Evolutionary conservation across 2,113 vertebrate genomes (phyloP), one percentile per base, ranked within the genome.

Genomic region (Myotis davidii): DNA sequence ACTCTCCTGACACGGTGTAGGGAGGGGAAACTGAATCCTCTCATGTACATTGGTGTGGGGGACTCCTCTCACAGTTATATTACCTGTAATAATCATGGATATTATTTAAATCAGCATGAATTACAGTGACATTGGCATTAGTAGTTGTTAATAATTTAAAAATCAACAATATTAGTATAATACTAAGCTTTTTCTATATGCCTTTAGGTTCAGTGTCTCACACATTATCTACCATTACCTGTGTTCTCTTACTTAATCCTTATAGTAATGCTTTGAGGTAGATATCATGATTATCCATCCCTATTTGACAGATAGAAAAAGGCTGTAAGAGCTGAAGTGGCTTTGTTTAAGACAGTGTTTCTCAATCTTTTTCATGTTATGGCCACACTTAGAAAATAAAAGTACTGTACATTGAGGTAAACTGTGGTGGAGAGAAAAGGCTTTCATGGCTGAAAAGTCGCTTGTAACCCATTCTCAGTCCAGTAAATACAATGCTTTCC

Each of bases 101-200:
- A 42, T 27, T 82, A n/a, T 42, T 92, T 87, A 92, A 67, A 48
- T 74, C 18, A 85, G 37, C 13, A 37, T 32, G 48, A n/a, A 39
- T 81, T 70, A 69, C 8, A 73, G n/a, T 73, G 67, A 48, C 3
- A 69, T 79, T 77, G 50, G 18, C 50, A 29, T 67, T 84, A 34
- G n/a, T 72, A 72, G 34, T 72, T 90, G 23, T 74, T 82, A 59
- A 21, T 20, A 34, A 85, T 91, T 93, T 79, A n/a, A 74, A 91
- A 69, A 34, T 67, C 4, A 70, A 42, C 20, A 42, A 27, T 9
- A 50, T 56, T 42, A 61, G 6, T 56, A 27, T 65, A 16, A 70
- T 77, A 21, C 7, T 39, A 88, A 59, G 50, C 3, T 72, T 56
- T 82, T 88, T n/a, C 32, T 45, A 6, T 76, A 20, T 32, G 3